Evolutionary conservation across 2,113 vertebrate species (phyloP), one percentile per base, ranked within the genome.

Genomic region (Coryphaenoides rupestris): DNA sequence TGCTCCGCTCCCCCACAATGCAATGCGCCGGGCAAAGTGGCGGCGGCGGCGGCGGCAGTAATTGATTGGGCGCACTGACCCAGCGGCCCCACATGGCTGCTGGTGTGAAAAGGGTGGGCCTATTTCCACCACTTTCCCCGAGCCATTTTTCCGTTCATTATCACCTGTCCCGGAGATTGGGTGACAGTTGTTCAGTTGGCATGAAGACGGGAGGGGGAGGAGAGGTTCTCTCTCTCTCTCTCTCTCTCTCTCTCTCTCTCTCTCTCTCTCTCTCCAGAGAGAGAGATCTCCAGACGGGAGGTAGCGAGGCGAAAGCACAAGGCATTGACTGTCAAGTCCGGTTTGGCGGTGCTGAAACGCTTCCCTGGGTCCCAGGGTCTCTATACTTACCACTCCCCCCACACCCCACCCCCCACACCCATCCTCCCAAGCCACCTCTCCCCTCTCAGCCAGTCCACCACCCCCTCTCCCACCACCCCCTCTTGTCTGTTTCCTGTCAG

Each of bases 31-130:
- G 66, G 73, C 68, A 78, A 85, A n/a, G n/a, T n/a, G n/a, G n/a
- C n/a, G n/a, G n/a, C n/a, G n/a, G 74, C 63, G 75, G 68, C 69
- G 68, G 57, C 52, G 54, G 53, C 24, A n/a, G 78, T 73, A 74
- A 84, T 77, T 78, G 83, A 87, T 84, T 84, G 79, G 73, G 73
- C 33, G 68, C 76, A 74, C 62, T 81, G 81, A 86, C 72, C 72
- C 73, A 49, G 65, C 61, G 62, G 75, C 61, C 65, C 23, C 55
- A 73, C 57, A 63, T 10, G 58, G 66, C 75, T 57, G 64, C 26
- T 24, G 55, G 70, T 75, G 84, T 72, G 77, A 80, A 78, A 84
- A 83, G 80, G 79, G 66, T 62, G 58, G 9, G n/a, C 9, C 33
- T 40, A 40, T 40, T 40, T 40, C 33, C 33, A 40, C 33, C 55